Conservation (phyloP, 2,113 vertebrate species). For the Erythrocebus patas region DNA sequence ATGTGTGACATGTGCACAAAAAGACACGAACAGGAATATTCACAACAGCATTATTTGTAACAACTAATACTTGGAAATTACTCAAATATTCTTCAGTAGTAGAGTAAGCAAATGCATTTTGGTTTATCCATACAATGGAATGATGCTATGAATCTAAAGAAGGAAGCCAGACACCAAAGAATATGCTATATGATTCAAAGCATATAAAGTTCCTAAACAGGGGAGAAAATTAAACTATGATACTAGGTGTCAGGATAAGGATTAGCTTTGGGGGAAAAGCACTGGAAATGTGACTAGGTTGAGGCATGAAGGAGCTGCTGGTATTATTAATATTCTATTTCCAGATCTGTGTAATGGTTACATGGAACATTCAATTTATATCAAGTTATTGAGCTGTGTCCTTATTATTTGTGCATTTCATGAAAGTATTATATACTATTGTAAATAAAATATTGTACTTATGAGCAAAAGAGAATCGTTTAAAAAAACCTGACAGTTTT, state of each 20-base stretch:
- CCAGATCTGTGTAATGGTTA: background rate
- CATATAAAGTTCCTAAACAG: background rate
- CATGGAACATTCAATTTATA: background rate
- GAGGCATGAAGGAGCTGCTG: background rate
- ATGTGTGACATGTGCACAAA: background rate
- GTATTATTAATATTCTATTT: background rate
- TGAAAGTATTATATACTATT: background rate
- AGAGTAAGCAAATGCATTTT: background rate
- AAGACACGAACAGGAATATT: background rate
- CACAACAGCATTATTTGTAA: background rate
- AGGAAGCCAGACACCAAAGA: background rate
- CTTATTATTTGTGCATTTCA: background rate
- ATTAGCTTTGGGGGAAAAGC: background rate
- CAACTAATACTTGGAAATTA: background rate
- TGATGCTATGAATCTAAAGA: background rate
- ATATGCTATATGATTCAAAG: background rate
- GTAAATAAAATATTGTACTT: background rate
- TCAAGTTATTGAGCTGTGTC: background rate
- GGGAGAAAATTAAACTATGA: background rate
- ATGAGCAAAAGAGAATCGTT: background rate
- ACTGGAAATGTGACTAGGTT: background rate
- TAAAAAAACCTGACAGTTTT: background rate
- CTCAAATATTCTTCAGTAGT: background rate
- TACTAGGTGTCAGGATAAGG: background rate
- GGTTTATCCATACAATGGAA: background rate